phyloP scores from a whole-genome alignment of 2,888 invertebrate genomes.

The Caenorhabditis sp. region DNA sequence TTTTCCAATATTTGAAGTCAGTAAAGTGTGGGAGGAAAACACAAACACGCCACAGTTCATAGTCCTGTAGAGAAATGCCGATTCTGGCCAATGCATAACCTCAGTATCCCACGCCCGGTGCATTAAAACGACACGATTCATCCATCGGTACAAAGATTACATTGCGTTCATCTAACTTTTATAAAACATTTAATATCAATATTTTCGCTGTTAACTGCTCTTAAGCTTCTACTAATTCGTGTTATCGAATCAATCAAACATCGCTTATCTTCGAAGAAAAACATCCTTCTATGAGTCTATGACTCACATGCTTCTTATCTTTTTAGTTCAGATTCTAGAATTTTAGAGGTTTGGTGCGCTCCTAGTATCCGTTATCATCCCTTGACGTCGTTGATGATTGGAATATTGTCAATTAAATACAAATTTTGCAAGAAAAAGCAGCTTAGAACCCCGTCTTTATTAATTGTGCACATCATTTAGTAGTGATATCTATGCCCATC shows the following conservation, averaged over 20 bases:
- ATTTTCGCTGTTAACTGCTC: background rate
- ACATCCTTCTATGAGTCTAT: background rate
- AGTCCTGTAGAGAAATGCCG: background rate
- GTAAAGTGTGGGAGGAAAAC: constrained; percentile 2
- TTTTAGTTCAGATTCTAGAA: too few relatives aligned
- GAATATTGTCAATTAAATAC: too few relatives aligned
- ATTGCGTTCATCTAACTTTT: background rate
- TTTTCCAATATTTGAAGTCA: constrained; percentile 5
- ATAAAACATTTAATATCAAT: background rate
- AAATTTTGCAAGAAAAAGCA: too few relatives aligned
- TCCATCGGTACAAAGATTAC: constrained; percentile 11
- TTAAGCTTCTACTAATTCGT: background rate
- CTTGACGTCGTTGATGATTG: too few relatives aligned
- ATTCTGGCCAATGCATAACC: background rate
- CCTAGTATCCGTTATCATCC: too few relatives aligned
- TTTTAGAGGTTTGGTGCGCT: too few relatives aligned
- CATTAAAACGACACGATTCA: too few relatives aligned
- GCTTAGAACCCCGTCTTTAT: too few relatives aligned
- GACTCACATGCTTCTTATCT: background rate
- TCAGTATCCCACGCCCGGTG: too few relatives aligned
- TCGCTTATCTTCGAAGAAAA: background rate
- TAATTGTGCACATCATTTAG: too few relatives aligned
- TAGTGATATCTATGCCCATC: background rate
- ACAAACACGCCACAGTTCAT: constrained; percentile 5
- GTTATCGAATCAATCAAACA: constrained; percentile 13